Base-by-base conservation (phyloP, 2,888 invertebrate genomes). In the Cephus pulcher region DNA sequence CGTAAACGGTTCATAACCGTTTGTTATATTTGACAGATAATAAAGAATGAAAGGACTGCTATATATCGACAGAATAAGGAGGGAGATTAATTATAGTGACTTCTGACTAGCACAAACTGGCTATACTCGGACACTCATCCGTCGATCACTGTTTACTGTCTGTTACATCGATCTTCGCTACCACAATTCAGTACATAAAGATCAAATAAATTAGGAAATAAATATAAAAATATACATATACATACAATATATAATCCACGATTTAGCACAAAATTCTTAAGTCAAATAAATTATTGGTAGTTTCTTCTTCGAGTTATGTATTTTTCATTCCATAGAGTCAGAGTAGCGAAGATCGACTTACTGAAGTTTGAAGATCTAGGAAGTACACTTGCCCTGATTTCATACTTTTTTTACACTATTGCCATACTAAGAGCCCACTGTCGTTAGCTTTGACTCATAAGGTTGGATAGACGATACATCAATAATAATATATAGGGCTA, bases 31-130 rank as follows among this genome's bases (percentile, higher is more conserved):
- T 74, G 75, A 77, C 76, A 6, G 75, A 75, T 73, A 37, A 34
- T 32, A 33, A 75, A 69, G 15, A 34, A 56, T 33, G 79, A 79
- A 37, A 76, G 78, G 68, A 76, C 74, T 80, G 80, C 70, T 70
- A 80, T 73, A 80, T 73, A 80, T 73, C 74, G 81, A 33, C 68
- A 76, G 15, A 75, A 76, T 71, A 79, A 56, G 23, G 23, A 56
- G 23, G 56, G 56, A 23, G 80, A 83, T 77, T 83, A 78, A 80
- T 81, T 78, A 80, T 78, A 79, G 82, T 78, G 78, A 82, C 80
- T 86, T 86, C 81, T 84, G 85, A 87, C 85, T 87, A 87, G 87
- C 82, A 81, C 84, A 83, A 86, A 86, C 81, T 86, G 87, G 85
- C 84, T 87, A 84, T 81, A 77, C 77, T 82, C 75, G 34, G 71